Percentiles rank a stretch among this genome's conserved stretches.
Evolutionary conservation across 2,797 vertebrate species (phyloP).

Genomic region (Erpetoichthys calabaricus): DNA sequence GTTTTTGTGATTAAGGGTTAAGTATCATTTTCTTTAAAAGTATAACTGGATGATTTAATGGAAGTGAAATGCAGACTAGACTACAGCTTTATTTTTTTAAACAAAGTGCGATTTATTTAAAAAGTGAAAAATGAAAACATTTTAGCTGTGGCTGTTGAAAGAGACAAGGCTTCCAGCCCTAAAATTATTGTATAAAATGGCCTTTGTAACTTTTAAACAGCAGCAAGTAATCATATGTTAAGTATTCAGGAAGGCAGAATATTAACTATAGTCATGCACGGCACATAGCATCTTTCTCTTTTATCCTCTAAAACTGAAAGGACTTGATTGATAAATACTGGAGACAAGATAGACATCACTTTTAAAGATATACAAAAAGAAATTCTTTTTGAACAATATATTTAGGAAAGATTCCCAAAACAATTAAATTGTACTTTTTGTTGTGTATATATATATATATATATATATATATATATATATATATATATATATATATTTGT

Average conservation of each 20-base stretch:
- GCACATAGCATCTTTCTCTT: conserved; percentile 1
- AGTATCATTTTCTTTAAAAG: conserved; percentile 33
- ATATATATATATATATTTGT: conserved; percentile 5
- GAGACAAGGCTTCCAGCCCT: conserved; percentile 24
- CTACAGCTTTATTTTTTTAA: conserved; percentile 29
- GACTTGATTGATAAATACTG: conserved; percentile 32
- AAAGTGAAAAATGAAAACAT: conserved; percentile 41
- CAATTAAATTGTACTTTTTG: no score
- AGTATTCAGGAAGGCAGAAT: conserved; percentile 13
- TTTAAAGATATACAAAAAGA: conserved; percentile 24
- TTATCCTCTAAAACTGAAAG: conserved; percentile 4
- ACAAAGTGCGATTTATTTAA: conserved; percentile 65
- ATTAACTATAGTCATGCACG: conserved; percentile 21
- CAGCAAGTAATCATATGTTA: conserved; percentile 18
- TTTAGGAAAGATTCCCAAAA: conserved; percentile 31
- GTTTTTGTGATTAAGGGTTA: conserved; percentile 19
- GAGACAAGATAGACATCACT: conserved; percentile 24
- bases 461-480: neutral
- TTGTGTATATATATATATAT: conserved; percentile 20
- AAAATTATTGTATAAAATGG: conserved; percentile 17
- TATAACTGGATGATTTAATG: conserved; percentile 28
- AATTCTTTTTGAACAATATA: conserved; percentile 20
- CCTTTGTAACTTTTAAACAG: conserved; percentile 12
- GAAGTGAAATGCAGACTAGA: conserved; percentile 44
- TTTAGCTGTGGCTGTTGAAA: conserved; percentile 32